phyloP scores from a whole-genome alignment of 2,888 invertebrate genomes.

The Microctonus aethiopoides region DNA sequence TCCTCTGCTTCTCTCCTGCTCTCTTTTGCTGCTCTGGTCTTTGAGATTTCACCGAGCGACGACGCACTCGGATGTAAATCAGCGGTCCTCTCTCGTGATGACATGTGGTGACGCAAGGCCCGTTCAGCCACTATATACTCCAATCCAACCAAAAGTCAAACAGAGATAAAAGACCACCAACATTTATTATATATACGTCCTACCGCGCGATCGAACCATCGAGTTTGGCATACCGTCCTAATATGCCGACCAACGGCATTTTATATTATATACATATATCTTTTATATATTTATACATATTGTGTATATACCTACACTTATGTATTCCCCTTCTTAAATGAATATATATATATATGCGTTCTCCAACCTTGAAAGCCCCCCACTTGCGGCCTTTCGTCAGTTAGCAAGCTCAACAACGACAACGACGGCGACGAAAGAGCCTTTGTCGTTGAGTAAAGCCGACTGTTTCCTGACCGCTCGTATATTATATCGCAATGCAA shows the following conservation, averaged over 20 bases:
- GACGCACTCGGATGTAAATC: slow-evolving; percentile 58
- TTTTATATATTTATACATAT: neutral
- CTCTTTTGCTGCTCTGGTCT: slow-evolving; percentile 34
- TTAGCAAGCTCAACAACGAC: slow-evolving; percentile 20
- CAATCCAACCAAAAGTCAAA: slow-evolving; percentile 16
- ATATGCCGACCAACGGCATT: slow-evolving; percentile 57
- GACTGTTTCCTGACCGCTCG: slow-evolving; percentile 60
- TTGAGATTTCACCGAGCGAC: slow-evolving; percentile 33
- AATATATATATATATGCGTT: too few relatives aligned
- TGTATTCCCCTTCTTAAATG: neutral
- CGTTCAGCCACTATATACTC: slow-evolving; percentile 21
- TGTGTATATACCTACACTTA: neutral
- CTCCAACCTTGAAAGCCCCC: slow-evolving; percentile 17
- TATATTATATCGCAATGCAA: slow-evolving; percentile 64
- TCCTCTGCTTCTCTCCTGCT: neutral
- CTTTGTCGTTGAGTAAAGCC: slow-evolving; percentile 63
- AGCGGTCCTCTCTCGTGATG: slow-evolving; percentile 52
- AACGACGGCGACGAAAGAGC: slow-evolving; percentile 37
- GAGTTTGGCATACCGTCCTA: slow-evolving; percentile 62
- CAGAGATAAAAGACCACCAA: slow-evolving; percentile 39
- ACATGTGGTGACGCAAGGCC: slow-evolving; percentile 60
- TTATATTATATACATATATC: slow-evolving; percentile 47
- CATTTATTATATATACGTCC: slow-evolving; percentile 57
- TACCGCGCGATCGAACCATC: slow-evolving; percentile 39
- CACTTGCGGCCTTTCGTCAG: slow-evolving; percentile 32